Evolutionary conservation across 2,797 vertebrate species (phyloP), one percentile per base, ranked within the genome.

Genomic region (Brachyalestes nurse): DNA sequence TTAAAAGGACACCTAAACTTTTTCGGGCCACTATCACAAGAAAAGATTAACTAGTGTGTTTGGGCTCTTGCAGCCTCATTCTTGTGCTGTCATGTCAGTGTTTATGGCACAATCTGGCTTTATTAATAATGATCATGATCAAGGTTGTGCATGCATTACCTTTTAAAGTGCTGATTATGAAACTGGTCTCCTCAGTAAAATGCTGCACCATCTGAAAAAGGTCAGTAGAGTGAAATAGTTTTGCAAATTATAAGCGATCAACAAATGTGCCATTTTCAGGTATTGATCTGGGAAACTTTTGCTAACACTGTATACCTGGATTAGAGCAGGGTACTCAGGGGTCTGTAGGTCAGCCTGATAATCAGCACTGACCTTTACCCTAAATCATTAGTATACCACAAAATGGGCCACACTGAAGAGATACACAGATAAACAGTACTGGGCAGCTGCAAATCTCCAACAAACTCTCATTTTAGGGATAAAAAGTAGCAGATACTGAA

Each of bases 141-240:
- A n/a, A 49, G 14, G 10, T 5, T 53, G n/a, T 4, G 5, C 61
- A 42, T 49, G 13, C 73, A 38, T 86, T 93, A 98, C 97, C 96
- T 93, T 96, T 95, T 58, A 97, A 90, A 34, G 95, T 95, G 89
- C 94, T 96, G 92, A 98, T 96, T 82, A 94, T 87, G 87, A 98
- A 99, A 87, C 95, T 97, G 2, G 93, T 93, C 87, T 99, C 97
- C 12, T 98, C 97, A 85, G 91, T 93, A 89, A 98, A 96, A 91
- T 97, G 97, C 88, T 97, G 96, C 73, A 99, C 95, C 97, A 98
- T 97, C 97, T 99, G 90, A 89, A 92, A 83, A 85, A 84, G 19
- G 40, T 60, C 73, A 57, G 21, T 85, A 84, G 0, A 72, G 17
- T 51, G 13, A 1, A 21, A 1, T 49, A 2, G 4, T 62, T 14